Evolutionary conservation across 64 coral and sea anemone species (phyloP).

Genomic region (Montipora capricornis): DNA sequence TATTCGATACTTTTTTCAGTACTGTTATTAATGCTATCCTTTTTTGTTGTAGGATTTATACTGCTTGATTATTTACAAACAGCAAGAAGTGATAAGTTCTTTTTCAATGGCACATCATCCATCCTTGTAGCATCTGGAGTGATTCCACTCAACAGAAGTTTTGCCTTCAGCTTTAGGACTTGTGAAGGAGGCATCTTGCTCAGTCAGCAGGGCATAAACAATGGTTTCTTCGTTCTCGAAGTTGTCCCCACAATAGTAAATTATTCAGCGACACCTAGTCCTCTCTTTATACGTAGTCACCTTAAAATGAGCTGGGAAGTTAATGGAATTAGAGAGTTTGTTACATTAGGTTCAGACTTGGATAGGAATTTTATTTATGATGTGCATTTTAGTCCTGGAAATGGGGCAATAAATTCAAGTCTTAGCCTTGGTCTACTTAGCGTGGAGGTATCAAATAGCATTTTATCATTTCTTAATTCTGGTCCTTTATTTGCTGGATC

Average conservation of each 20-base stretch:
- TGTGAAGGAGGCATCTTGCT: conserved; percentile 75
- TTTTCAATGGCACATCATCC: conserved; percentile 74
- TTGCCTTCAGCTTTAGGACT: conserved; percentile 77
- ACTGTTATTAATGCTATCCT: neutral
- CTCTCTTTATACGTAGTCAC: conserved; percentile 57
- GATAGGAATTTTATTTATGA: conserved; percentile 59
- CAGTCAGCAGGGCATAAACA: conserved; percentile 51
- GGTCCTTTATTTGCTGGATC: conserved; percentile 55
- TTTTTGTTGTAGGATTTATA: conserved; percentile 13
- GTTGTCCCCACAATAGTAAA: conserved; percentile 57
- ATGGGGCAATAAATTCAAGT: conserved; percentile 48
- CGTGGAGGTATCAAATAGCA: conserved; percentile 45
- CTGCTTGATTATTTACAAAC: neutral
- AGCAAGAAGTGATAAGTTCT: conserved; percentile 38
- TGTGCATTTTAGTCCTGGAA: conserved; percentile 66
- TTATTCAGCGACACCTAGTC: conserved; percentile 32
- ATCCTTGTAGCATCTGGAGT: conserved; percentile 51
- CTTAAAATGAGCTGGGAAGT: conserved; percentile 67
- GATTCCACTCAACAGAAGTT: conserved; percentile 49
- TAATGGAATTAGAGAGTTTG: conserved; percentile 14
- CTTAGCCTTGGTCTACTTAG: conserved; percentile 20
- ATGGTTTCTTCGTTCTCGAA: conserved; percentile 59
- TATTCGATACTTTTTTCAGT: neutral
- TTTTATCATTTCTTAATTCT: conserved; percentile 33
- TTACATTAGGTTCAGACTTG: conserved; percentile 66